Evolutionary conservation across 2,797 vertebrate genomes (phyloP).

Genomic region (Urocyon cinereoargenteus): DNA sequence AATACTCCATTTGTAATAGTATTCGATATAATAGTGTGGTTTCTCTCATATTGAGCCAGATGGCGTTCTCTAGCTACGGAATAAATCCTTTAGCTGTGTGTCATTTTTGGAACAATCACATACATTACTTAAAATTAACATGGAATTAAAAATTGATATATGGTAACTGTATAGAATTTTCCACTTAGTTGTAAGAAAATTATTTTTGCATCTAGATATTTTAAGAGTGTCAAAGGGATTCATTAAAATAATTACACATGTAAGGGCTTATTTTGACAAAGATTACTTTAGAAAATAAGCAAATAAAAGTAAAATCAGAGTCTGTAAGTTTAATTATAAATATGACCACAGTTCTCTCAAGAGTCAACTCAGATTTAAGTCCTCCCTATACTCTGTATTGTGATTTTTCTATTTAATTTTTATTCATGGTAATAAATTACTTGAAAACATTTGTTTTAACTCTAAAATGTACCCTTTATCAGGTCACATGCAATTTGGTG

Average conservation of each 20-base stretch:
- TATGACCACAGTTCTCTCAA: not conserved
- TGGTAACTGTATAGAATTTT: not conserved
- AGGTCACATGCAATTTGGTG: not conserved
- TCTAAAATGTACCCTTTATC: not conserved
- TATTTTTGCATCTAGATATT: not conserved
- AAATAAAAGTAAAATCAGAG: slow-evolving; percentile 21
- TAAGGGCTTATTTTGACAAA: not conserved
- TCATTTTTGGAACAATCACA: slow-evolving; percentile 18
- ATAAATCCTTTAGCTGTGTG: not conserved
- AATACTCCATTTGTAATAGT: not conserved
- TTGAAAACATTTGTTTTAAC: not conserved
- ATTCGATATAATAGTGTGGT: not conserved
- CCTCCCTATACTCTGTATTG: not conserved
- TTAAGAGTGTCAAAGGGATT: not conserved
- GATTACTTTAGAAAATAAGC: slow-evolving; percentile 40
- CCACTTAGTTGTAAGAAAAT: not conserved
- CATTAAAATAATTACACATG: not conserved
- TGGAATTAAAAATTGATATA: not conserved
- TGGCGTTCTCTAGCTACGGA: slow-evolving; percentile 69
- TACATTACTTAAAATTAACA: not conserved
- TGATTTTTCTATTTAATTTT: slow-evolving; percentile 34
- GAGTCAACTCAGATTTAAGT: not conserved
- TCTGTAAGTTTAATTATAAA: slow-evolving; percentile 15
- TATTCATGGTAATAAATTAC: slow-evolving; percentile 6
- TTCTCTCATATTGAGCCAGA: slow-evolving; percentile 68